Conservation (phyloP, 2,113 vertebrate genomes). For the Mesocricetus auratus region DNA sequence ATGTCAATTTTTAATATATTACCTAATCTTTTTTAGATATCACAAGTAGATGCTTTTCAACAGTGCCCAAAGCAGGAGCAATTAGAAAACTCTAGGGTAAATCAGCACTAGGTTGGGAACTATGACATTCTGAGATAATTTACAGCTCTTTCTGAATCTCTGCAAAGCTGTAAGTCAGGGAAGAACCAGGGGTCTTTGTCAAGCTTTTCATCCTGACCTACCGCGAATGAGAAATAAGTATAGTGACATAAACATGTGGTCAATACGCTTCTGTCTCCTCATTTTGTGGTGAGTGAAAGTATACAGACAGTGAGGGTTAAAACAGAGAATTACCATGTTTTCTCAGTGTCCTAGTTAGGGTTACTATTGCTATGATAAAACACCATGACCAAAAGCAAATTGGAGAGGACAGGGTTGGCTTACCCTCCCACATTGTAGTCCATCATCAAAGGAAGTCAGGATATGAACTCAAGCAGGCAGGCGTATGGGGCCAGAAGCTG, state of each 20-base stretch:
- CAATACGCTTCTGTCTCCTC: slow-evolving; percentile 38
- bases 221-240: slow-evolving; percentile 62
- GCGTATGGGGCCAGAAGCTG: neutral
- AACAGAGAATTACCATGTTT: neutral
- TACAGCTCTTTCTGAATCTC: slow-evolving; percentile 15
- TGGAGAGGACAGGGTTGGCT: neutral
- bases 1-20: slow-evolving; percentile 39
- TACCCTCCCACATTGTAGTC: too few species aligned
- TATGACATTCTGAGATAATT: slow-evolving; percentile 43
- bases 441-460: neutral
- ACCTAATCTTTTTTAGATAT: slow-evolving; percentile 34
- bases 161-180: slow-evolving; percentile 14
- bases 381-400: neutral
- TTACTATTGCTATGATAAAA: neutral
- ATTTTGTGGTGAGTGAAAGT: neutral
- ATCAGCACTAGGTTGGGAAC: slow-evolving; percentile 49
- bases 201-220: slow-evolving; percentile 72
- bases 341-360: neutral
- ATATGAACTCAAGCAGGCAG: neutral
- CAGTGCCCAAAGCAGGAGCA: slow-evolving; percentile 15
- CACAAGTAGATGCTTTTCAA: slow-evolving; percentile 16
- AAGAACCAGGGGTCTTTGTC: slow-evolving; percentile 46
- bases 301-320: neutral
- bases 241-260: slow-evolving; percentile 50
- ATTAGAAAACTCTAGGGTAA: slow-evolving; percentile 28